Percentiles rank a stretch among this genome's conserved stretches.
phyloP scores from a whole-genome alignment of 2,113 vertebrate species.

The Trochalopteron elliotii region DNA sequence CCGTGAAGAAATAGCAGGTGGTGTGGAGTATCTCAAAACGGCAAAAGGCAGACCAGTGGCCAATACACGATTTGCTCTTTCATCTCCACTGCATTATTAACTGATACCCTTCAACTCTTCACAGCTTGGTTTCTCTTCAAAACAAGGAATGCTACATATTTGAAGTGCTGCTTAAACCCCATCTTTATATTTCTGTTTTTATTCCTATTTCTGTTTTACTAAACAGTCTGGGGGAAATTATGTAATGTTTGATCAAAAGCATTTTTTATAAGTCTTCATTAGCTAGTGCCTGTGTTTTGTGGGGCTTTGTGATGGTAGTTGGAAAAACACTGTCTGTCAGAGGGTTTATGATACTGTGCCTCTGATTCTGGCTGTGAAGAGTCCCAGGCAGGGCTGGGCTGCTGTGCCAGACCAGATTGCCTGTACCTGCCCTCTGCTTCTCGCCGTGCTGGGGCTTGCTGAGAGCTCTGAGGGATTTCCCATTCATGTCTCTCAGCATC shows the following conservation, averaged over 20 bases:
- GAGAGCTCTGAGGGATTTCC: background rate
- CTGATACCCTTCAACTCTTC: background rate
- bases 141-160: background rate
- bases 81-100: background rate
- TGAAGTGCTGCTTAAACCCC: background rate
- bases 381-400: background rate
- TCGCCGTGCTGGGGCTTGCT: background rate
- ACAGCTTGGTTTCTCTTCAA: background rate
- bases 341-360: background rate
- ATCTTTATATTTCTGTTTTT: background rate
- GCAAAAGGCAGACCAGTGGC: background rate
- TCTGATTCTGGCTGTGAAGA: background rate
- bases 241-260: background rate
- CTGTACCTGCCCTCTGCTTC: background rate
- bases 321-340: background rate
- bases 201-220: background rate
- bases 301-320: background rate
- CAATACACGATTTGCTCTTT: background rate
- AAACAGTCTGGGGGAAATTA: background rate
- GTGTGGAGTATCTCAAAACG: background rate
- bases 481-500: background rate
- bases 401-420: background rate
- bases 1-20: background rate
- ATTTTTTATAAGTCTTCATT: background rate
- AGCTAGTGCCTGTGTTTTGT: background rate